Base-by-base conservation (phyloP, 2,888 invertebrate species). In the Drosophila meridiana region DNA sequence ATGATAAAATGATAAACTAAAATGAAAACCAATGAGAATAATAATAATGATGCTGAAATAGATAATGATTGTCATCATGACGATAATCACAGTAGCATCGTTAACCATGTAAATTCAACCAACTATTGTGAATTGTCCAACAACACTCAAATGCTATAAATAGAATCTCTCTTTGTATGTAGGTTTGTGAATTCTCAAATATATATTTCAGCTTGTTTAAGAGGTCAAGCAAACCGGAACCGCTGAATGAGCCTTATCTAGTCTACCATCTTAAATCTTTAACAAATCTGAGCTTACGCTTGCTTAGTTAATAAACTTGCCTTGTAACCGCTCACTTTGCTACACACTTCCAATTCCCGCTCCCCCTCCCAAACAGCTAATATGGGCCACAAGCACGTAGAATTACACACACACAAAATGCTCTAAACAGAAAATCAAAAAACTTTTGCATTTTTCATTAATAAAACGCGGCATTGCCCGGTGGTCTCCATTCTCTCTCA, bases 401-500 rank as follows among this genome's bases (percentile, higher is more conserved):
- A 74, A 70, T 52, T 32, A 53, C 36, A 69, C n/a, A 70, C 20
- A 59, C 14, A 40, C 20, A 43, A 47, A 58, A 67, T 64, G 53
- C 53, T 64, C 57, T 53, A 40, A 57, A 48, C 57, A 36, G 36
- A 63, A 63, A 69, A 63, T 56, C 40, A 58, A 57, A 69, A 76
- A 73, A 73, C 76, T 87, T 84, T 76, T 83, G 86, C 87, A 83
- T 80, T 83, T 85, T 85, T 85, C 84, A 85, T 87, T 85, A 85
- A 85, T 85, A 85, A 85, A 85, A 83, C 69, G 82, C 85, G 73
- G 67, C 79, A 61, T 32, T 73, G 66, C 72, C 72, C 58, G 45
- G 45, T 61, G 65, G 38, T 55, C 58, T 61, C 53, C 45, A 14
- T 38, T 56, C 40, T 11, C 42, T 55, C 61, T 59, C 20, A 20